Conservation (phyloP, 2,113 vertebrate genomes). For the Upupa epops region DNA sequence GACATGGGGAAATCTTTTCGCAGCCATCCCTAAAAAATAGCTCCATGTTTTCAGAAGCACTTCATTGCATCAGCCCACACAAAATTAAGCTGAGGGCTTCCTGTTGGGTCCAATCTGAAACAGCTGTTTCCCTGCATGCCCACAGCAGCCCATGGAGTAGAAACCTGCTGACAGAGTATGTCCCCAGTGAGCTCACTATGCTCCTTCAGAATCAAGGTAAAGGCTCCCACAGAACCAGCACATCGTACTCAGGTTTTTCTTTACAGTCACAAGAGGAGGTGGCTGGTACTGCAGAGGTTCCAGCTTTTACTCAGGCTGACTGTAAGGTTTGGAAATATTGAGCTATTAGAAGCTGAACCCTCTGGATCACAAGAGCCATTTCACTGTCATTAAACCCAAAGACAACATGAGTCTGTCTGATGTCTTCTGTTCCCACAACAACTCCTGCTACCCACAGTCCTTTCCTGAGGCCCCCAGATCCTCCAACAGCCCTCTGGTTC, state of each 20-base stretch:
- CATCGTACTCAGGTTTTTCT: not conserved
- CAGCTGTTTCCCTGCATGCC: not conserved
- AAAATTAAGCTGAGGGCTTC: not conserved
- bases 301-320: not conserved
- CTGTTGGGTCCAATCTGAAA: not conserved
- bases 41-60: not conserved
- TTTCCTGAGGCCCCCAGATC: not conserved
- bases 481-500: not conserved
- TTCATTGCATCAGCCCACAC: not conserved
- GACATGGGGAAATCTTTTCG: not conserved
- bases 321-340: not conserved
- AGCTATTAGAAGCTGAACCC: not conserved
- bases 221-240: not conserved
- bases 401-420: not conserved
- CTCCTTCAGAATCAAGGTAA: not conserved
- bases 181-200: rapidly evolving
- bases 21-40: not conserved
- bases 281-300: not conserved
- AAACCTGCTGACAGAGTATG: not conserved
- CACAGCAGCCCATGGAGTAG: not conserved
- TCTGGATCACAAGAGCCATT: not conserved
- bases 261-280: not conserved
- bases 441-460: not conserved
- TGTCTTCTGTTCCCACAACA: not conserved
- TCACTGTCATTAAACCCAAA: not conserved